A percentile compares a stretch with the other conserved stretches of the same genome.
Evolutionary conservation across 2,797 vertebrate species (phyloP).

Genomic region (Girardinus metallicus): DNA sequence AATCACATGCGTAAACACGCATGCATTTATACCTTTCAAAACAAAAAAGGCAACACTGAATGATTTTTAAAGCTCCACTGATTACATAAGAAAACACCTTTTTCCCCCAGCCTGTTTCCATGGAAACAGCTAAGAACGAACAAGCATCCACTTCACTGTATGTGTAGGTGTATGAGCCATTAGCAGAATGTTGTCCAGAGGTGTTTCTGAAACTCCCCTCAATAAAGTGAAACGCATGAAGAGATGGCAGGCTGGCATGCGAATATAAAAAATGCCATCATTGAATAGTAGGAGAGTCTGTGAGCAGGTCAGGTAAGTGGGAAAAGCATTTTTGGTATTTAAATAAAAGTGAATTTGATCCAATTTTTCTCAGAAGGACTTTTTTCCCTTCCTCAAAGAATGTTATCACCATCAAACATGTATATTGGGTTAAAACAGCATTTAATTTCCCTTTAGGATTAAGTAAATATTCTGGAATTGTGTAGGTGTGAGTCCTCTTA

Average conservation of each 20-base stretch:
- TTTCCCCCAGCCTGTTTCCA: slow-evolving; percentile 73
- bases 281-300: slow-evolving; percentile 26
- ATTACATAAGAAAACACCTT: slow-evolving; percentile 77
- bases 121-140: slow-evolving; percentile 77
- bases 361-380: neutral
- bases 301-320: slow-evolving; percentile 48
- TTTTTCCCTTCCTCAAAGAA: neutral
- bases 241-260: slow-evolving; percentile 51
- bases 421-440: neutral
- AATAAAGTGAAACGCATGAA: slow-evolving; percentile 57
- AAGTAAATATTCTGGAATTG: neutral
- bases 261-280: slow-evolving; percentile 40
- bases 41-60: slow-evolving; percentile 21
- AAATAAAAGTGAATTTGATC: slow-evolving; percentile 2
- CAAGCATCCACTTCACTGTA: slow-evolving; percentile 58
- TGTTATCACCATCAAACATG: neutral
- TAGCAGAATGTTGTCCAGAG: slow-evolving; percentile 66
- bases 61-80: slow-evolving; percentile 60
- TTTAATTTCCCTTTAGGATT: neutral
- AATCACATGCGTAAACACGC: slow-evolving; percentile 15
- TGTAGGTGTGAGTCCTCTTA: slow-evolving; percentile 69
- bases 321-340: slow-evolving; percentile 23
- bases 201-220: slow-evolving; percentile 59
- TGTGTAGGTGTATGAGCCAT: slow-evolving; percentile 70
- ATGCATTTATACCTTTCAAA: slow-evolving; percentile 1